Base-by-base conservation (phyloP, 1,140 invertebrate species). In the Cheumatopsyche charites region DNA sequence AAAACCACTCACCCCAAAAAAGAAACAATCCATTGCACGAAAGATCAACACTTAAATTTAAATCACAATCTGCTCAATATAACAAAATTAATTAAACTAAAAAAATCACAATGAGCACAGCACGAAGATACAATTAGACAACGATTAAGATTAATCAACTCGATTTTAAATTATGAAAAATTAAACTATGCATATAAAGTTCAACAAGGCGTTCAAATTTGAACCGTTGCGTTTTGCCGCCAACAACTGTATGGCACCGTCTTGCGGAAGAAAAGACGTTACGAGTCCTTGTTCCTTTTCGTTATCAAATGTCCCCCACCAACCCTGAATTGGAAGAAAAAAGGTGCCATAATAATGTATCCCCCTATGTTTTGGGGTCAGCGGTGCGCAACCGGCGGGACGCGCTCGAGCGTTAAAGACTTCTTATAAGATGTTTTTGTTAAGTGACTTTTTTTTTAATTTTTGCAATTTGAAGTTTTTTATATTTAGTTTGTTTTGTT, bases 241-340 rank as follows among this genome's bases (percentile, higher is more conserved):
- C 74, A 75, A 43, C 67, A 75, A 75, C 71, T 71, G 71, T 75
- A 73, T 71, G 74, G 74, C 74, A 75, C 71, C 68, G 71, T 70
- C 70, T 75, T 75, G 55, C 66, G 69, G 72, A 73, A 62, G 74
- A 72, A 75, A 75, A 75, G 74, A 75, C 74, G 74, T 75, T 75
- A 75, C 36, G 69, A 58, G 65, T 74, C 58, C 67, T 70, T 52
- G 72, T 67, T 71, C 61, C 70, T 73, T 71, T 74, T 71, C 73
- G 58, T 74, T 70, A 74, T 74, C 73, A 61, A 66, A 75, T 63
- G 12, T 19, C 62, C 62, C 36, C 62, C 29, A 12, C 29, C 62
- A 71, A 58, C 19, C 55, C 55, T 25, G 7, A 25, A 25, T 12
- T 36, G 0, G 19, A 25, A 58, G 25, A 47, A 47, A 58, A 52